Conservation (phyloP, 1,140 invertebrate species). For the Callitettix versicolor region DNA sequence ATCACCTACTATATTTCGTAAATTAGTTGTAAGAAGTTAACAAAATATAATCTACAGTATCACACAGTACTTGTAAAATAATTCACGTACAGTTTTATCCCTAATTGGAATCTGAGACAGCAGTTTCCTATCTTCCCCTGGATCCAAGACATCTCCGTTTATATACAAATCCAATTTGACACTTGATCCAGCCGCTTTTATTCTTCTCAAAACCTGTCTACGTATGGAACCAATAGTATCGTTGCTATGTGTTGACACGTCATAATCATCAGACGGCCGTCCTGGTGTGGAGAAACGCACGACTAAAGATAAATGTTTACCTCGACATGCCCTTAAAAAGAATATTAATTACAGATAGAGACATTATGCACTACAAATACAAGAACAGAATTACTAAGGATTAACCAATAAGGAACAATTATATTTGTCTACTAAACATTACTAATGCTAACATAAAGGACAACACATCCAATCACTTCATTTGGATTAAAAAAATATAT, state of each 20-base stretch:
- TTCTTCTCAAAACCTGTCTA: constrained; percentile 58
- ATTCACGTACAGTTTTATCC: constrained; percentile 72
- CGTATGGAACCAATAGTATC: constrained; percentile 79
- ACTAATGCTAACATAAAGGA: too few species aligned
- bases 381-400: too few species aligned
- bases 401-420: too few species aligned
- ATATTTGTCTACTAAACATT: too few species aligned
- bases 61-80: too few species aligned
- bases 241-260: constrained; percentile 87
- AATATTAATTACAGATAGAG: too few species aligned
- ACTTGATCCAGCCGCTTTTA: constrained; percentile 56
- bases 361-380: too few species aligned
- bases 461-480: too few species aligned
- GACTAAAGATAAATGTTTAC: constrained; percentile 77
- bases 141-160: constrained; percentile 80
- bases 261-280: constrained; percentile 82
- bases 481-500: too few species aligned
- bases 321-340: constrained; percentile 68
- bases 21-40: too few species aligned
- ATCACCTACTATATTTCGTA: too few species aligned
- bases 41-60: too few species aligned
- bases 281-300: constrained; percentile 85
- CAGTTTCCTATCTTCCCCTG: constrained; percentile 77
- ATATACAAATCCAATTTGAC: constrained; percentile 83
- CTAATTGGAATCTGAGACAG: constrained; percentile 76